Base-by-base conservation (phyloP, 2,797 vertebrate species). In the Gephyroberyx darwinii region DNA sequence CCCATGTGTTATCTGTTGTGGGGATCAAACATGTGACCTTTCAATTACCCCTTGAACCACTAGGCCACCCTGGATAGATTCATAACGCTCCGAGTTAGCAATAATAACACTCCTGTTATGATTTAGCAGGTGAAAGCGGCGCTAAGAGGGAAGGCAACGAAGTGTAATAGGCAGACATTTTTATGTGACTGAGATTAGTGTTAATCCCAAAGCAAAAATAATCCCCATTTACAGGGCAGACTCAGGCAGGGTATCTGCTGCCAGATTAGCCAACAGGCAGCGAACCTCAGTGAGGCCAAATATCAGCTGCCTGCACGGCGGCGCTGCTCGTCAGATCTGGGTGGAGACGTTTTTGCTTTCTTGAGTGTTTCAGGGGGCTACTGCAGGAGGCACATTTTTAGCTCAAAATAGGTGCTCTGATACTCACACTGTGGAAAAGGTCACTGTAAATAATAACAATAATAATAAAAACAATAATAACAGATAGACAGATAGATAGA, bases 141-240 rank as follows among this genome's bases (percentile, higher is more conserved):
- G 55, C 26, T 22, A 31, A 16, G 19, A 54, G 45, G 26, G 30
- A 41, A 6, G 12, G 35, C 54, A 43, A 35, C 33, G 31, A 7
- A 62, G 30, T 30, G 30, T 47, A 37, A 55, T 35, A 55, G 22
- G 37, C 8, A 47, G 39, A 58, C 67, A 45, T 65, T 48, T 56
- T 47, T 62, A 41, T 68, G 10, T 37, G 20, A 54, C 50, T 55
- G 22, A 61, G 31, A 68, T 77, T 64, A 71, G 45, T 26, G 50
- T 58, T 56, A 67, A 74, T 79, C 60, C 37, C 30, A 8, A 13
- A 45, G n/a, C 16, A 54, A 78, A 66, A 66, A 73, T 72, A 69
- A 83, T 83, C 67, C 50, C 14, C 22, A 73, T 70, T 75, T 22
- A 75, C 41, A 71, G 47, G 16, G 30, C 57, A 50, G 35, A 47